Conservation (phyloP, 2,797 vertebrate species). For the Tolypeutes matacus region DNA sequence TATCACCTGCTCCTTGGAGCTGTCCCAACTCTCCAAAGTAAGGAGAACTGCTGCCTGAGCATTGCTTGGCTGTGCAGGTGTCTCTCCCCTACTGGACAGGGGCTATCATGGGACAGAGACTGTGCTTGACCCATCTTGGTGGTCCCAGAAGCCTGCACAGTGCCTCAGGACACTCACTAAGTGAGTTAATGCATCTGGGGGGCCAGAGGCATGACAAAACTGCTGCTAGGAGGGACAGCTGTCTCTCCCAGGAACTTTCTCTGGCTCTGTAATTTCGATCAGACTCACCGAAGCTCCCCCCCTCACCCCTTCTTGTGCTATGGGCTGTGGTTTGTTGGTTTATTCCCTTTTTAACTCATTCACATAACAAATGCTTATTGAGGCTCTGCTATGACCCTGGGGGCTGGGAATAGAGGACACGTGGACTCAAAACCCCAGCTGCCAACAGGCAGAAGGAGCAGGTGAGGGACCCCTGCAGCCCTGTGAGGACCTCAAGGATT, state of each 20-base stretch:
- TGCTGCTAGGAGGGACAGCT: background rate
- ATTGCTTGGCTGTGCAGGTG: no score
- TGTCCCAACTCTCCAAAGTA: background rate
- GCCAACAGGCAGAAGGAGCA: background rate
- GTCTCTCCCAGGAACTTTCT: background rate
- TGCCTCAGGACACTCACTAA: background rate
- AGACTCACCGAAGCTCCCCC: background rate
- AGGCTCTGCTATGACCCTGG: background rate
- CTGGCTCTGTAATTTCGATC: background rate
- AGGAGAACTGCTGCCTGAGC: background rate
- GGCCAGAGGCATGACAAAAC: background rate
- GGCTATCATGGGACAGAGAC: background rate
- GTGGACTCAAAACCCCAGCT: background rate
- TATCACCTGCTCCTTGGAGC: background rate
- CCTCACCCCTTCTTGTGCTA: background rate
- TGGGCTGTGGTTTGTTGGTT: background rate
- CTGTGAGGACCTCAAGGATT: background rate
- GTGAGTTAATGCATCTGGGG: background rate
- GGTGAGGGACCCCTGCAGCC: background rate
- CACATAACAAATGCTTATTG: background rate
- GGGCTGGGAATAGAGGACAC: background rate
- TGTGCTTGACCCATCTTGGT: background rate
- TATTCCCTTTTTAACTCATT: background rate
- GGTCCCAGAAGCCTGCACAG: background rate
- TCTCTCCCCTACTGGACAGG: background rate